Conservation (phyloP, 2,888 invertebrate species). For the Dorcus parallelipipedus region DNA sequence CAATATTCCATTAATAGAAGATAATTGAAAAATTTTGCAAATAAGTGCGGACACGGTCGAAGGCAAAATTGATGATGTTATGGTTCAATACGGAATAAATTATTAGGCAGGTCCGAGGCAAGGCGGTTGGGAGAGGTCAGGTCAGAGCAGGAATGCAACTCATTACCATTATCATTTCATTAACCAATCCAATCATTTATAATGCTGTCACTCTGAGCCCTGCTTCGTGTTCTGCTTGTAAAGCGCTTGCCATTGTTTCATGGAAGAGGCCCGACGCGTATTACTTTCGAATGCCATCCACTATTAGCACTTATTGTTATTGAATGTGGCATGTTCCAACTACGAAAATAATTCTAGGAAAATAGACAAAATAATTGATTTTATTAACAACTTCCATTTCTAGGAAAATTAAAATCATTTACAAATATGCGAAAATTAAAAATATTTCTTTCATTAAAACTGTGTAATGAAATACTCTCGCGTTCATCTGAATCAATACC, state of each 20-base stretch:
- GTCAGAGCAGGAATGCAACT: conserved; percentile 32
- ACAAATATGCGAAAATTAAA: too few species aligned
- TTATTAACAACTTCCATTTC: too few species aligned
- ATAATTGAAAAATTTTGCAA: conserved; percentile 15
- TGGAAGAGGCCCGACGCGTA: background rate
- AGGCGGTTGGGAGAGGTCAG: conserved; percentile 30
- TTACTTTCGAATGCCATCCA: background rate
- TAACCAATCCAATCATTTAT: conserved; percentile 33
- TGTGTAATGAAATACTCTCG: too few species aligned
- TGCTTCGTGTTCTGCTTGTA: conserved; percentile 2
- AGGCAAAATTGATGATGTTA: conserved; percentile 17
- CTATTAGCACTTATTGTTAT: too few species aligned
- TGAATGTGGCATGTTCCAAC: too few species aligned
- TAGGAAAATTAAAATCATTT: too few species aligned
- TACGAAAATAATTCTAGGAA: too few species aligned
- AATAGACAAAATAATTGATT: too few species aligned
- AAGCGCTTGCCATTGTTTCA: background rate
- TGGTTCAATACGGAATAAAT: conserved; percentile 20
- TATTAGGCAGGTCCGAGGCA: conserved; percentile 26
- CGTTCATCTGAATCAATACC: too few species aligned
- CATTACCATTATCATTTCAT: conserved; percentile 35
- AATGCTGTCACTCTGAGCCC: conserved; percentile 29
- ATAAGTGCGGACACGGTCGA: conserved; percentile 2
- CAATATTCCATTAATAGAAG: background rate
- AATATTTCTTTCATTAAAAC: too few species aligned